These are phyloP conservation scores for Empidonax alnorum DNA, from an alignment of 2,113 vertebrate genomes.

Conservation along the genomic window DNA sequence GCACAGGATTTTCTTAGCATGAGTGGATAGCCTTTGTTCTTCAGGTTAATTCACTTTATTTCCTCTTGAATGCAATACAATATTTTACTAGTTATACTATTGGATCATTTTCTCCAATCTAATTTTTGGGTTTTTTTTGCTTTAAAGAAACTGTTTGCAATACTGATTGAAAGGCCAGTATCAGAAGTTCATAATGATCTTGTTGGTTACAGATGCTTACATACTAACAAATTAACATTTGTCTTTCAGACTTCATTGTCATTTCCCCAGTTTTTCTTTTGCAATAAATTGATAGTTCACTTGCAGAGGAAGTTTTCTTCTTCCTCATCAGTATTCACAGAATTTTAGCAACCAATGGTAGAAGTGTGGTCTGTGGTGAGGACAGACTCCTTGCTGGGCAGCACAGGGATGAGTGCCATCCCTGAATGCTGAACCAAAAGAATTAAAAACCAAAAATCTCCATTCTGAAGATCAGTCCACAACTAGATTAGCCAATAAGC, in stretches of 20 bases:
- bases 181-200: neutral
- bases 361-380: accelerated
- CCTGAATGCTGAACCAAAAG: neutral
- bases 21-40: neutral
- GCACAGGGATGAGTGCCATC: neutral
- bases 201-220: neutral
- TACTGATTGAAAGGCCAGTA: neutral
- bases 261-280: neutral
- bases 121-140: neutral
- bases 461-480: neutral
- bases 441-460: neutral
- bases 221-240: neutral
- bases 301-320: neutral
- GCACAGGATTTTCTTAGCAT: neutral
- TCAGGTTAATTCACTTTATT: neutral
- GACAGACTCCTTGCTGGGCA: neutral
- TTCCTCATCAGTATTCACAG: neutral
- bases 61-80: neutral
- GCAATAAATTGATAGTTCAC: neutral
- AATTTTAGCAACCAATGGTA: neutral
- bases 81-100: neutral
- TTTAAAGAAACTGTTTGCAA: neutral
- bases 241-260: neutral
- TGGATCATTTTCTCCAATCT: neutral
- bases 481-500: neutral